These are phyloP conservation scores for Amphimallon solstitiale DNA, from an alignment of 2,888 invertebrate genomes.

Conservation along the genomic window DNA sequence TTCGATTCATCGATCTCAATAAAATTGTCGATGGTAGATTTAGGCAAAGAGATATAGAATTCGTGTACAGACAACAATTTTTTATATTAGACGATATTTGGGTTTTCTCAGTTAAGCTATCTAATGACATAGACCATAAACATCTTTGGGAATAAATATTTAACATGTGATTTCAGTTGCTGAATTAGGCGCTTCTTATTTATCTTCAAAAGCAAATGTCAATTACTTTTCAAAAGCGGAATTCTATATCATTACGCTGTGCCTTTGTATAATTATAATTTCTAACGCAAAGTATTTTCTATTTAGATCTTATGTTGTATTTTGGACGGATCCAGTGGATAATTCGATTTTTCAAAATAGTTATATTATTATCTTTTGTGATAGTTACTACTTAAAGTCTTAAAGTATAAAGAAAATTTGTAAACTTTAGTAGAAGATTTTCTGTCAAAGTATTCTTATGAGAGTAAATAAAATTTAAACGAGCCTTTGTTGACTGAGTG, in stretches of 20 bases:
- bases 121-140: slow-evolving; percentile 30
- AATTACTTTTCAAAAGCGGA: slow-evolving; percentile 29
- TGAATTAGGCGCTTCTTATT: slow-evolving; percentile 28
- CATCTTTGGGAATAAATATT: slow-evolving; percentile 12
- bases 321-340: slow-evolving; percentile 15
- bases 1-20: not conserved
- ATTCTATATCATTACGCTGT: slow-evolving; percentile 36
- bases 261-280: slow-evolving; percentile 8
- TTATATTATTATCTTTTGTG: too few species aligned
- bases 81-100: slow-evolving; percentile 31
- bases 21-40: slow-evolving; percentile 19
- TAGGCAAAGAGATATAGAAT: slow-evolving; percentile 38
- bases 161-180: slow-evolving; percentile 12
- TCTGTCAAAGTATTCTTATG: too few species aligned
- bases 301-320: not conserved
- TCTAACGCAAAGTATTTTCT: slow-evolving; percentile 13
- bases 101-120: slow-evolving; percentile 27
- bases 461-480: too few species aligned
- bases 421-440: too few species aligned
- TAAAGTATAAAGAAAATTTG: too few species aligned
- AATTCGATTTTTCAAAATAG: too few species aligned
- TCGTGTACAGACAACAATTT: slow-evolving; percentile 26
- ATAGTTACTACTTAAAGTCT: too few species aligned
- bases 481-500: too few species aligned
- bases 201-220: slow-evolving; percentile 22